Evolutionary conservation across 2,113 vertebrate species (phyloP), one percentile per base, ranked within the genome.

Genomic region (Dipodomys ordii): DNA sequence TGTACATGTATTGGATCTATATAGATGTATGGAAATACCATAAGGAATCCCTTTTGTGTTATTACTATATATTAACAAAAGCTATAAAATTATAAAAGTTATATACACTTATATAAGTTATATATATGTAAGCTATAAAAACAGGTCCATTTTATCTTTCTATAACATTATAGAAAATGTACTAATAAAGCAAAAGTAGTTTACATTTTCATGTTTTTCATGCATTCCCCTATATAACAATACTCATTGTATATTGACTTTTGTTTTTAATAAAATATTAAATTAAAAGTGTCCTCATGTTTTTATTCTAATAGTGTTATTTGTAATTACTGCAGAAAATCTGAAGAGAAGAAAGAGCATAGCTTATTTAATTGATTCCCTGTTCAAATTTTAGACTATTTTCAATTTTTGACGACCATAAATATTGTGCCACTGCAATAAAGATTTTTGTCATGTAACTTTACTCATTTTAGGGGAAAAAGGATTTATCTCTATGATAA

Each of bases 101-200:
- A 39, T 39, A 39, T 39, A 39, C 39, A 39, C 39, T 39, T 39
- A 39, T 39, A 39, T 39, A 39, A 39, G 39, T 39, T 39, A 39
- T 39, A 39, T 39, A 39, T 39, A 39, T 39, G 39, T 39, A 39
- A 39, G 39, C 39, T 39, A 39, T 60, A 35, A 76, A 23, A 67
- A 72, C 74, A 62, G n/a, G 35, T 79, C 71, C 19, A 62, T 23
- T 62, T 80, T 80, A 35, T 30, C 84, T 87, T 91, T 74, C 69
- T 71, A 89, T 49, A 32, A 27, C 27, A 84, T 83, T 74, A 74
- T 80, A 49, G 60, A 92, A 88, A 84, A 82, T 77, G 69, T 73
- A 44, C 69, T 30, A 86, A n/a, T 74, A 90, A 32, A 6, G 57
- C 9, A 81, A 88, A 93, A 39, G 20, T 81, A 76, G 46, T 25